Evolutionary conservation across 2,888 invertebrate genomes (phyloP).

Genomic region (Drosophila formosana): DNA sequence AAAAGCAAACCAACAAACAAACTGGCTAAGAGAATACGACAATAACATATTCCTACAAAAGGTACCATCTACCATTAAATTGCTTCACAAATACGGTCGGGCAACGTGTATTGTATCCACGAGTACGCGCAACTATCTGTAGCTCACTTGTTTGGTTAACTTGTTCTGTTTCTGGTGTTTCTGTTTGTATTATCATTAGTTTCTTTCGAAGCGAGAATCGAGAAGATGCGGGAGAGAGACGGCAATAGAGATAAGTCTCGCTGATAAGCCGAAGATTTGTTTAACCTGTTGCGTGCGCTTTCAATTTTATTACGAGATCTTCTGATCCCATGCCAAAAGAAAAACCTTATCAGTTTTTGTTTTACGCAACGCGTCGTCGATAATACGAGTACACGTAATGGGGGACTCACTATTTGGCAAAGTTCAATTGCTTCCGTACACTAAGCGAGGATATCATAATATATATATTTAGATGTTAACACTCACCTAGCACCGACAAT

Average conservation of each 20-base stretch:
- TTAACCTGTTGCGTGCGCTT: slow-evolving; percentile 54
- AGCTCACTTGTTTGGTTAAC: slow-evolving; percentile 51
- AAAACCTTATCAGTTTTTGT: slow-evolving; percentile 43
- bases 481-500: slow-evolving; percentile 95
- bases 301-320: slow-evolving; percentile 46
- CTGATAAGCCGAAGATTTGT: slow-evolving; percentile 42
- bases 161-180: slow-evolving; percentile 40
- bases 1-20: slow-evolving; percentile 64
- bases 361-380: slow-evolving; percentile 44
- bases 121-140: slow-evolving; percentile 32
- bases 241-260: slow-evolving; percentile 46
- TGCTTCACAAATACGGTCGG: slow-evolving; percentile 66
- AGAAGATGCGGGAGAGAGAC: background rate
- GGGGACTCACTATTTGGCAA: slow-evolving; percentile 4
- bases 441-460: slow-evolving; percentile 11
- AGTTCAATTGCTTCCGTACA: slow-evolving; percentile 40
- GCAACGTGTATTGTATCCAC: slow-evolving; percentile 27
- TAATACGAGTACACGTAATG: slow-evolving; percentile 7
- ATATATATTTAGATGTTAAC: background rate
- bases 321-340: slow-evolving; percentile 32
- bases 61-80: slow-evolving; percentile 62
- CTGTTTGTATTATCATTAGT: slow-evolving; percentile 25
- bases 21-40: slow-evolving; percentile 25
- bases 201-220: slow-evolving; percentile 11
- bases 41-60: slow-evolving; percentile 18